Percentiles rank a stretch among this genome's conserved stretches.
These are phyloP conservation scores for Tromatobia lineatoria DNA, from an alignment of 2,888 invertebrate species.

Conservation along the genomic window DNA sequence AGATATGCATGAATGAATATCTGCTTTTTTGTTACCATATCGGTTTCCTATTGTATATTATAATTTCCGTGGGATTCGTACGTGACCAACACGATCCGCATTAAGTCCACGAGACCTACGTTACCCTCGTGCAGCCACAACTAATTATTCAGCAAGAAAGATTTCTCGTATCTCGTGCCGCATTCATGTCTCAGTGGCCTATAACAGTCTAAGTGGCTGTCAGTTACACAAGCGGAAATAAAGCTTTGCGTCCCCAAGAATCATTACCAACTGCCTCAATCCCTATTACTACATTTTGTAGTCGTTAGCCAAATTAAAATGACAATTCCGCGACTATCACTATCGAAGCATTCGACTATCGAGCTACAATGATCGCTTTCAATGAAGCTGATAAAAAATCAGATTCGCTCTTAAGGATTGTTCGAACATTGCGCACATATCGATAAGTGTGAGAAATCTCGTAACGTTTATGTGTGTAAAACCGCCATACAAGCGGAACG, in stretches of 20 bases:
- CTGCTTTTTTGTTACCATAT: too few relatives aligned
- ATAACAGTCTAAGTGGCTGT: neutral
- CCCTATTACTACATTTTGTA: neutral
- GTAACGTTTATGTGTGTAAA: conserved; percentile 17
- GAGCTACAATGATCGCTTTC: conserved; percentile 11
- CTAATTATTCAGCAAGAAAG: neutral
- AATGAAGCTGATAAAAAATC: neutral
- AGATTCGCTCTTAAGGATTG: conserved; percentile 11
- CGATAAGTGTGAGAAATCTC: conserved; percentile 8
- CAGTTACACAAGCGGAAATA: conserved; percentile 19
- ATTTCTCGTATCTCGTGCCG: neutral
- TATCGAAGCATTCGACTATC: conserved; percentile 23
- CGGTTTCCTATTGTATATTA: neutral
- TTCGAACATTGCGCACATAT: neutral
- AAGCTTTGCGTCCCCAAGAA: neutral
- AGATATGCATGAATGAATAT: too few relatives aligned
- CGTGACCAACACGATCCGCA: neutral
- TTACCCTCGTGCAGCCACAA: neutral
- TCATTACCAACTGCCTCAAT: neutral
- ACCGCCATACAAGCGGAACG: conserved; percentile 2
- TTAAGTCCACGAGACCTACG: neutral
- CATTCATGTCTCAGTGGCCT: conserved; percentile 12
- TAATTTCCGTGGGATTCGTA: neutral
- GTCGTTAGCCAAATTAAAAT: conserved; percentile 14
- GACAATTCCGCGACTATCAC: conserved; percentile 17